Evolutionary conservation across 2,797 vertebrate genomes (phyloP), one percentile per base, ranked within the genome.

Genomic region (Manis javanica): DNA sequence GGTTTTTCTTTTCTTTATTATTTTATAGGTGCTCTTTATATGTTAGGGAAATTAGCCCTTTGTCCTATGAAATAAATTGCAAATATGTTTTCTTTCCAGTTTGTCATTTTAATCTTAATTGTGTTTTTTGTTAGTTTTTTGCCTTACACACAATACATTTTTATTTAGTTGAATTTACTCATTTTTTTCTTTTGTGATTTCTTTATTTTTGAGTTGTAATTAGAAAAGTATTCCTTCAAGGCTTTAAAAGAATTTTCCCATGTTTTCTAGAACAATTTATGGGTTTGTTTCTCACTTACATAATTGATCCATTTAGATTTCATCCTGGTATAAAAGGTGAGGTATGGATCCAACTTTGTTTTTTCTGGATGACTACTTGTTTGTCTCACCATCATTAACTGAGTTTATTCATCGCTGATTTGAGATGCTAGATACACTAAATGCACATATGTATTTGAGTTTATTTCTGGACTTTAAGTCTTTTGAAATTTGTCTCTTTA

Each of bases 161-260:
- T 87, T 59, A 72, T 83, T 71, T 82, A 89, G 34, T 55, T 57
- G 49, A 46, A 66, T 89, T 55, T 72, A 82, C 82, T 90, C 46
- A 49, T 46, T 63, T 51, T 59, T 66, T 66, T 64, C 19, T 64
- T 63, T 84, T 42, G 75, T 55, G 59, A n/a, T 15, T 84, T 82
- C n/a, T n/a, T 11, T 34, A 92, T 75, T 75, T 84, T 84, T 75
- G 46, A 92, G 34, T 74, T 34, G n/a, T 85, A 92, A 42, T 75
- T 92, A 42, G 61, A 84, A 74, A 83, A n/a, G 15, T 84, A 53
- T 66, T 92, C 31, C n/a, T 72, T 55, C 34, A 83, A n/a, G 16
- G 8, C 19, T 87, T 79, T 71, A 39, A 79, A 87, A 78, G n/a
- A 61, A n/a, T 61, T 61, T 77, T 39, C 1, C 21, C 5, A 11